These are phyloP conservation scores for Zoroaster sp. DNA, from an alignment of 53 echinoderm and acorn worm genomes.

Conservation along the genomic window DNA sequence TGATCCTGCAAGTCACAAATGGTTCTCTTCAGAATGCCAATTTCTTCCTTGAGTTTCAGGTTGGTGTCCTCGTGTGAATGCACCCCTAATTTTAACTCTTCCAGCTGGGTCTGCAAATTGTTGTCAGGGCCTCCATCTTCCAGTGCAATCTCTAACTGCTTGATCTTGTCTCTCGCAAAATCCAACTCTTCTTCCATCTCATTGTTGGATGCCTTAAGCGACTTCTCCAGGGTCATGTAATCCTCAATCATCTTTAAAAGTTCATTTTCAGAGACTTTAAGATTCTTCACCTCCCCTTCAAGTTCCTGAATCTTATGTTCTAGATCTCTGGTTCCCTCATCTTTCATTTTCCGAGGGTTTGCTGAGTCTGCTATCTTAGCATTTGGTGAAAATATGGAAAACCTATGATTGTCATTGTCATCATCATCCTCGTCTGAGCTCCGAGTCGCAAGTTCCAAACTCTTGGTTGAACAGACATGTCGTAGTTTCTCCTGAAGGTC, in stretches of 20 bases:
- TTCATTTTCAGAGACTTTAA: constrained; percentile 37
- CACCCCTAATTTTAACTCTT: constrained; percentile 5
- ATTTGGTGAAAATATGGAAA: constrained; percentile 31
- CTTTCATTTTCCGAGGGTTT: neutral
- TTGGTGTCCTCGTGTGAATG: constrained; percentile 18
- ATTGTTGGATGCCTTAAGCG: neutral
- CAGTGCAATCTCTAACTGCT: constrained; percentile 27
- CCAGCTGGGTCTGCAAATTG: constrained; percentile 31
- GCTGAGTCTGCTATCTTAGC: neutral
- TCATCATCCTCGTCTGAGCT: constrained; percentile 60
- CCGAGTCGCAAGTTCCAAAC: neutral
- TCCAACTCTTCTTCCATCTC: constrained; percentile 28
- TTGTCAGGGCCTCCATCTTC: constrained; percentile 18
- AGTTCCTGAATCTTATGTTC: constrained; percentile 29
- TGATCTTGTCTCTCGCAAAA: constrained; percentile 26
- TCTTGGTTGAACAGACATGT: constrained; percentile 25
- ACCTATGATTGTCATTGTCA: neutral
- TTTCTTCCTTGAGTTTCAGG: constrained; percentile 3
- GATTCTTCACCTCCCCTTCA: constrained; percentile 30
- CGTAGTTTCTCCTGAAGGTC: constrained; percentile 67
- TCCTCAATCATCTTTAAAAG: constrained; percentile 19
- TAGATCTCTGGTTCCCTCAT: neutral
- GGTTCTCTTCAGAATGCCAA: neutral
- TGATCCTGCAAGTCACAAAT: constrained; percentile 22
- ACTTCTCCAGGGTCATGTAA: constrained; percentile 25